A percentile compares a stretch with the other conserved stretches of the same genome.
phyloP scores from a whole-genome alignment of 2,113 vertebrate genomes.

The Epinephelus moara region DNA sequence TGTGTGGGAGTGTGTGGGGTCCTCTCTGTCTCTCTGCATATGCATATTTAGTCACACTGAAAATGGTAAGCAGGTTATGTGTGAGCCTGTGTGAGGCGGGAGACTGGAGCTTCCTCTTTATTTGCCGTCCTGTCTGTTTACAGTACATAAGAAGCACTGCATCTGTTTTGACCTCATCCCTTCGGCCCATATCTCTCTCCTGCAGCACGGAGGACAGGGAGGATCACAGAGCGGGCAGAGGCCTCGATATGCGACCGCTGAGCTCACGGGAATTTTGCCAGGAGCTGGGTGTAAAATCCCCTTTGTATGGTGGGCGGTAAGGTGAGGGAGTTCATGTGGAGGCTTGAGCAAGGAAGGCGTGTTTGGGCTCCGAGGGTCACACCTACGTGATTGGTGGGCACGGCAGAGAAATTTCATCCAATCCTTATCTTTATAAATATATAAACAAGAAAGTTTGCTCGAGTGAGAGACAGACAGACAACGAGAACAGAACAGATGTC shows the following conservation, averaged over 20 bases:
- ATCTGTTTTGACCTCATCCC: conserved; percentile 57
- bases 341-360: background rate
- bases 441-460: conserved; percentile 12
- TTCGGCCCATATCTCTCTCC: conserved; percentile 46
- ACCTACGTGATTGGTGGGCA: background rate
- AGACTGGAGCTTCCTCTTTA: conserved; percentile 47
- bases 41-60: conserved; percentile 68
- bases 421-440: background rate
- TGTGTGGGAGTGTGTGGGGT: conserved; percentile 54
- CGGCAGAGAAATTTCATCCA: background rate
- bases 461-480: conserved; percentile 24
- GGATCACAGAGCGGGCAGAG: conserved; percentile 42
- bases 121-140: conserved; percentile 59
- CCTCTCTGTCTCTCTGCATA: conserved; percentile 51
- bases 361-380: conserved; percentile 17
- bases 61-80: conserved; percentile 74
- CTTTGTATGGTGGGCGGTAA: background rate
- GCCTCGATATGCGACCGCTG: conserved; percentile 14
- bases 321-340: conserved; percentile 15
- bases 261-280: conserved; percentile 37
- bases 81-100: conserved; percentile 50
- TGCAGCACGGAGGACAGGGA: conserved; percentile 45
- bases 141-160: conserved; percentile 34
- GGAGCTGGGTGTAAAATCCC: conserved; percentile 40
- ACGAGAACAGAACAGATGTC: conserved; percentile 56